A percentile compares a stretch with the other conserved stretches of the same genome.
Evolutionary conservation across 2,113 vertebrate genomes (phyloP).

Genomic region (Nestor notabilis): DNA sequence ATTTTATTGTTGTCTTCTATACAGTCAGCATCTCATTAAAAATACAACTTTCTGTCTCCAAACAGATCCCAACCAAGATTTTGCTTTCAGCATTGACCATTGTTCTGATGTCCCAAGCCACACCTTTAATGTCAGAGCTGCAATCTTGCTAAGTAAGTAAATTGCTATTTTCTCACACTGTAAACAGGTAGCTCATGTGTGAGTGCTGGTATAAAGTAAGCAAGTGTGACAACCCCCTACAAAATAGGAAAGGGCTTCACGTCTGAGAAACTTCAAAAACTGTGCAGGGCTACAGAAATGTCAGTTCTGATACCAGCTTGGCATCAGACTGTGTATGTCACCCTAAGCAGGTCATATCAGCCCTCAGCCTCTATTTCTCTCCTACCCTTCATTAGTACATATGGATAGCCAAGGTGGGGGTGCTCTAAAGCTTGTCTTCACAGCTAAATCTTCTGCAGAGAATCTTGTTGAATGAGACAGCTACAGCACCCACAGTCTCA

Average conservation of each 20-base stretch:
- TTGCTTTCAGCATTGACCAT: slow-evolving; percentile 69
- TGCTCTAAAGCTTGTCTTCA: background rate
- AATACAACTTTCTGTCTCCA: background rate
- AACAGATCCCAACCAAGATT: slow-evolving; percentile 75
- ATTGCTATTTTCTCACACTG: background rate
- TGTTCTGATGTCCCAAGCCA: slow-evolving; percentile 42
- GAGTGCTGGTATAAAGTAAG: background rate
- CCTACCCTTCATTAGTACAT: background rate
- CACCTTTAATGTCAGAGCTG: slow-evolving; percentile 58
- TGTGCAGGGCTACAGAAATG: background rate
- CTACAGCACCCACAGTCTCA: background rate
- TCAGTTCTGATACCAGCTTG: background rate
- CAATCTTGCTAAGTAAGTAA: slow-evolving; percentile 72
- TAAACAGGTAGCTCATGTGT: background rate
- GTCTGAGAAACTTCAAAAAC: background rate
- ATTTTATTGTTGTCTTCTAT: background rate
- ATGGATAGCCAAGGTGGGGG: background rate
- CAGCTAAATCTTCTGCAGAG: background rate
- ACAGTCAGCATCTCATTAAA: background rate
- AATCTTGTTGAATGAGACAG: background rate
- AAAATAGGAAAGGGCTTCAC: background rate
- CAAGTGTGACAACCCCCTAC: background rate
- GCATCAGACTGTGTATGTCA: background rate
- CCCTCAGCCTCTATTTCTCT: background rate
- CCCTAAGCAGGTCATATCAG: background rate